Base-by-base conservation (phyloP, 2,113 vertebrate genomes). In the Illadopsis cleaveri region DNA sequence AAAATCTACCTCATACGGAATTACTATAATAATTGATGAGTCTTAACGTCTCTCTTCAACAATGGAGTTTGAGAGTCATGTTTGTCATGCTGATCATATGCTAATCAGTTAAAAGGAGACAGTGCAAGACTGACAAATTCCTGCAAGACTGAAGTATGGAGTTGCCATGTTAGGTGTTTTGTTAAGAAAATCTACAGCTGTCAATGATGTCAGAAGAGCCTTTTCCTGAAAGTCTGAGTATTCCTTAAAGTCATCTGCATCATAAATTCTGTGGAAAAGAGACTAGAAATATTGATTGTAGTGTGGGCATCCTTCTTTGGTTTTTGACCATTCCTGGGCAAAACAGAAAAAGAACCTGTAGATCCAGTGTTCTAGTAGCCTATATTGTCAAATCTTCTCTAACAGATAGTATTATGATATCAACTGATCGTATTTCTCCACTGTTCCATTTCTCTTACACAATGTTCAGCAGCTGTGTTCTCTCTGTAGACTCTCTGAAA, bases 301-400 rank as follows among this genome's bases (percentile, higher is more conserved):
- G 9, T 99, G 94, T 6, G 98, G 98, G 45, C 98, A 99, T 82
- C 98, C 98, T 6, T 98, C 98, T 98, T 99, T 99, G 18, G 7
- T 22, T 96, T 99, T 99, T 73, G 98, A 98, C 98, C 98, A 98
- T 77, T 99, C 98, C 9, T 98, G 97, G 72, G 98, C 98, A 94
- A 99, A 99, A 44, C 97, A 97, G 94, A 99, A 99, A 90, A 98
- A 99, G 96, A 99, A 99, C 60, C 98, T 99, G 88, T 99, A 98
- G 35, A 98, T 96, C 81, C 98, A 99, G 44, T 97, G 94, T 94
- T 99, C 98, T 72, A 98, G 97, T 98, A 98, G 31, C 98, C 98
- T 80, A 98, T 95, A 79, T 98, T 99, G 93, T 98, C 98, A 95
- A 99, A 99, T 42, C 80, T 94, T 76, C 99, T 98, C 96, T 99